These are phyloP conservation scores for Protosalanx chinensis DNA, from an alignment of 2,797 vertebrate species.

Conservation along the genomic window DNA sequence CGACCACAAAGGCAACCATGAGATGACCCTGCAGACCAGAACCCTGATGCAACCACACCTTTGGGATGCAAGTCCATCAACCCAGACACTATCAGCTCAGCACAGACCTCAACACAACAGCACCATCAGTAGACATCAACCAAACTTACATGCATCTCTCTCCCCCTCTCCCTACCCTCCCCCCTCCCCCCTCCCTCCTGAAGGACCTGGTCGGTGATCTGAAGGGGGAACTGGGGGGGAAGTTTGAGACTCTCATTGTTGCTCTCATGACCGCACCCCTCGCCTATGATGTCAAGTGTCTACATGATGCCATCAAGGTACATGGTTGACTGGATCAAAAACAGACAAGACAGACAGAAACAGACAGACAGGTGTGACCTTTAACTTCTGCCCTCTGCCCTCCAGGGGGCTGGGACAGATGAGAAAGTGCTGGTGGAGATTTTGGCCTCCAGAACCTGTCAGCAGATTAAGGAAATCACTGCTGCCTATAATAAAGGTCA, in stretches of 20 bases:
- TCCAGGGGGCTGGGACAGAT: slow-evolving; percentile 88
- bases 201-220: slow-evolving; percentile 87
- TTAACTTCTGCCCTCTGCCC: slow-evolving; percentile 13
- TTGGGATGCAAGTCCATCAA: too few relatives aligned
- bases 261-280: slow-evolving; percentile 80
- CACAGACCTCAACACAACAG: not conserved
- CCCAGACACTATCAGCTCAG: not conserved
- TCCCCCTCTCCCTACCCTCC: too few relatives aligned
- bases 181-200: not conserved
- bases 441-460: slow-evolving; percentile 84
- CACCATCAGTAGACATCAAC: not conserved
- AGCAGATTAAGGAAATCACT: slow-evolving; percentile 80
- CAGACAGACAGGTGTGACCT: not conserved
- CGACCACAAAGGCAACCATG: not conserved
- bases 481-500: slow-evolving; percentile 84
- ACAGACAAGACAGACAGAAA: not conserved
- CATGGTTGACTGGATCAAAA: slow-evolving; percentile 7
- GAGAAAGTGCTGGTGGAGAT: slow-evolving; percentile 92
- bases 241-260: slow-evolving; percentile 86
- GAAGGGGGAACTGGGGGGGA: slow-evolving; percentile 89
- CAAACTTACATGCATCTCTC: not conserved
- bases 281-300: slow-evolving; percentile 79
- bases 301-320: slow-evolving; percentile 91
- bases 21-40: not conserved
- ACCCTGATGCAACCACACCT: not conserved